phyloP scores from a whole-genome alignment of 1,140 invertebrate species.

The Drosophila equinoxialis region DNA sequence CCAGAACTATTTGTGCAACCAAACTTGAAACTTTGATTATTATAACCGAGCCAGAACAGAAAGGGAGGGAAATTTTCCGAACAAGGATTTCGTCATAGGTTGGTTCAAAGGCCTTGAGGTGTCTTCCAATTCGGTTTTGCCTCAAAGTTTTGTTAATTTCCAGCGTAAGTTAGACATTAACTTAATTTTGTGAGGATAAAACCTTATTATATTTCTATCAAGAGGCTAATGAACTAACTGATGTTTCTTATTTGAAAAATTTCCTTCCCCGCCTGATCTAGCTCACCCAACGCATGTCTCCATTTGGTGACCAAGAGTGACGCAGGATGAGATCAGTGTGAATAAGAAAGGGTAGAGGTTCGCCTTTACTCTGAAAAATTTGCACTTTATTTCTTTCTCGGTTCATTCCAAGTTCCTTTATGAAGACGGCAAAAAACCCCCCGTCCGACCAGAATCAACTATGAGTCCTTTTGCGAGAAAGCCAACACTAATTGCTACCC shows the following conservation, averaged over 20 bases:
- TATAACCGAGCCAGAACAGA: slow-evolving; percentile 20
- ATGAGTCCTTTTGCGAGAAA: slow-evolving; percentile 44
- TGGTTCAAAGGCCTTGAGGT: slow-evolving; percentile 18
- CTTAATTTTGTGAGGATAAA: background rate
- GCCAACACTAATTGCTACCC: slow-evolving; percentile 16
- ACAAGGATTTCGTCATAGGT: slow-evolving; percentile 50
- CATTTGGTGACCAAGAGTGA: slow-evolving; percentile 38
- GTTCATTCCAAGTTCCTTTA: slow-evolving; percentile 46
- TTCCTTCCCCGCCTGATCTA: background rate
- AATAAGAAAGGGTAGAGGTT: background rate
- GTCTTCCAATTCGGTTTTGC: background rate
- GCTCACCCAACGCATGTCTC: slow-evolving; percentile 40
- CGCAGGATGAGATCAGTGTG: background rate
- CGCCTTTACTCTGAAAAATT: slow-evolving; percentile 8
- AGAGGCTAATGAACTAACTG: background rate
- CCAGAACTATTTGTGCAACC: background rate
- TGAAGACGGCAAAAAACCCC: slow-evolving; percentile 71
- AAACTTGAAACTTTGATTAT: slow-evolving; percentile 14
- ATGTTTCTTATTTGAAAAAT: slow-evolving; percentile 2
- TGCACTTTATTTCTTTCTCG: slow-evolving; percentile 14
- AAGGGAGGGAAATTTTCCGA: slow-evolving; percentile 7
- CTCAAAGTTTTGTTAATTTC: background rate
- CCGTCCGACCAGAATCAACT: slow-evolving; percentile 23
- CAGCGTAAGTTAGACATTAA: slow-evolving; percentile 22
- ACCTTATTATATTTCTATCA: background rate